Evolutionary conservation across 2,797 vertebrate species (phyloP).

Genomic region (Pangasius sanitwongsei): DNA sequence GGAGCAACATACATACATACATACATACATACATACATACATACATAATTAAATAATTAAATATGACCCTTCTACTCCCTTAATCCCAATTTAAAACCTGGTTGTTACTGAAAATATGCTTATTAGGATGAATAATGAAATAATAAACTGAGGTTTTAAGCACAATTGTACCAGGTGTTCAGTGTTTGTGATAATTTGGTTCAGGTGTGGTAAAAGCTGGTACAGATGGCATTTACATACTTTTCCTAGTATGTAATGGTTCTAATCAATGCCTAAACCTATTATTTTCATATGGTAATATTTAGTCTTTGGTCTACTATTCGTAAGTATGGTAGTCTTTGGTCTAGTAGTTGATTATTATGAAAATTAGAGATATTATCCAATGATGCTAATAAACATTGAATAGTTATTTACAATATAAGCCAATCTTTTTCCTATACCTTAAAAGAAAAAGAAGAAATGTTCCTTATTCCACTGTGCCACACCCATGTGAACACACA

Average conservation of each 20-base stretch:
- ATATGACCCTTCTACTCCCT: background rate
- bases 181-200: background rate
- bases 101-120: background rate
- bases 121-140: background rate
- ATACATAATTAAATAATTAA: background rate
- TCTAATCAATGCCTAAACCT: background rate
- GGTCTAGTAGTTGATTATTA: background rate
- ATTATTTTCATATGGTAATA: background rate
- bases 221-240: background rate
- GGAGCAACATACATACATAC: background rate
- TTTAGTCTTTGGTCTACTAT: background rate
- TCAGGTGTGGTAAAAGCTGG: background rate
- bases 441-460: background rate
- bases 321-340: background rate
- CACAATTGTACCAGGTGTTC: background rate
- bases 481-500: background rate
- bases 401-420: background rate
- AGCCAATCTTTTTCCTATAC: background rate
- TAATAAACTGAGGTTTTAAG: background rate
- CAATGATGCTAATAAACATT: background rate
- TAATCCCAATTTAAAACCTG: background rate
- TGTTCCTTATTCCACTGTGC: background rate
- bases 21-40: background rate
- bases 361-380: background rate
- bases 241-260: background rate